A percentile compares a stretch with the other conserved stretches of the same genome.
These are phyloP conservation scores for Odontomachus brunneus DNA, from an alignment of 1,140 invertebrate species.

Conservation along the genomic window DNA sequence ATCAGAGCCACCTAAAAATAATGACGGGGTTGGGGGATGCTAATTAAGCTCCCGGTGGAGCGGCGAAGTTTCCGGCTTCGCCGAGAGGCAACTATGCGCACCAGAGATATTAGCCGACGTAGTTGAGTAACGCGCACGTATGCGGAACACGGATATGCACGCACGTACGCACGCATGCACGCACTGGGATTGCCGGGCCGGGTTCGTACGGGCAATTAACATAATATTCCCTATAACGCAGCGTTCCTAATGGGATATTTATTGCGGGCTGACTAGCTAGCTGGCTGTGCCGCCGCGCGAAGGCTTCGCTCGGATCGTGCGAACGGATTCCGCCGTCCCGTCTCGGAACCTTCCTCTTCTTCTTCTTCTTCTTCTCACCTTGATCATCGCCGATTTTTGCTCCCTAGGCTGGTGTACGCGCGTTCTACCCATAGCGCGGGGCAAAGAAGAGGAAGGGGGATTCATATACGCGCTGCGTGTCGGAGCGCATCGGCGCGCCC, in stretches of 20 bases:
- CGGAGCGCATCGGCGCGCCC: constrained; percentile 11
- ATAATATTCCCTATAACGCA: constrained; percentile 71
- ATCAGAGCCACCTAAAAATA: neutral
- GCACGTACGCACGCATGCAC: neutral
- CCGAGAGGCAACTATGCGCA: neutral
- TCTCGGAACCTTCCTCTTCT: constrained; percentile 8
- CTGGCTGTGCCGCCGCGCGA: too few species aligned
- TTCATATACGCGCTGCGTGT: constrained; percentile 30
- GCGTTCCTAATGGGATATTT: constrained; percentile 74
- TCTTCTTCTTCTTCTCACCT: constrained; percentile 45
- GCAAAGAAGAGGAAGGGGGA: neutral
- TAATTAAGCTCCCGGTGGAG: constrained; percentile 59
- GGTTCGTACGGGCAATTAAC: constrained; percentile 61
- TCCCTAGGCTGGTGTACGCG: constrained; percentile 5
- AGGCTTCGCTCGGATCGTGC: constrained; percentile 55
- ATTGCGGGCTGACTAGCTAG: constrained; percentile 45
- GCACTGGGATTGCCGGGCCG: constrained; percentile 20
- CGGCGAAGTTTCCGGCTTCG: neutral
- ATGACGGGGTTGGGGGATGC: neutral
- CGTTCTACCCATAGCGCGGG: neutral
- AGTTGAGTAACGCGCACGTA: neutral
- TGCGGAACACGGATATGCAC: neutral
- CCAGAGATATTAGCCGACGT: neutral
- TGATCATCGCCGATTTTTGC: constrained; percentile 68
- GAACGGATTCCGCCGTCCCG: constrained; percentile 47